A percentile compares a stretch with the other conserved stretches of the same genome.
Conservation (phyloP, 1,140 invertebrate genomes). For the Sinella curviseta region DNA sequence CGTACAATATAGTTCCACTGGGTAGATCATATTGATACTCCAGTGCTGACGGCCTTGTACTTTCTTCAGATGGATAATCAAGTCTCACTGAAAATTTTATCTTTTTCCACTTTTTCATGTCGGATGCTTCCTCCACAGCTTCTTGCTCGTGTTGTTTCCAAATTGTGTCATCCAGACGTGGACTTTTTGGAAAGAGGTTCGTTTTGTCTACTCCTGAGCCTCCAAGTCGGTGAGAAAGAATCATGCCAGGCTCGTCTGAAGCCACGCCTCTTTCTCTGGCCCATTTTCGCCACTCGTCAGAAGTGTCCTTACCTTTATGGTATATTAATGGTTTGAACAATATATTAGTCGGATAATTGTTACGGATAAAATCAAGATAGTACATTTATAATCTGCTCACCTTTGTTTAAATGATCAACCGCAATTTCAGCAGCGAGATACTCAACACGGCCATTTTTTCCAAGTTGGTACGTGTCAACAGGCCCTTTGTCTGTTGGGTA, state of each 20-base stretch:
- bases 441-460: constrained; percentile 30
- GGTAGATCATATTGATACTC: constrained; percentile 36
- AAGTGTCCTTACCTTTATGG: constrained; percentile 4
- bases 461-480: constrained; percentile 34
- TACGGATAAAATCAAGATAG: background rate
- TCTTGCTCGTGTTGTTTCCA: constrained; percentile 28
- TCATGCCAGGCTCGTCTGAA: constrained; percentile 15
- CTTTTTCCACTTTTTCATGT: constrained; percentile 38
- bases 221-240: constrained; percentile 35
- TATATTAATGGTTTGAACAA: background rate
- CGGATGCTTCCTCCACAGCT: constrained; percentile 25
- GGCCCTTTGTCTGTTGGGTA: constrained; percentile 38
- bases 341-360: background rate
- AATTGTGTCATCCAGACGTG: background rate
- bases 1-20: constrained; percentile 27
- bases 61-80: constrained; percentile 24
- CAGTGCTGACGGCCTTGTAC: constrained; percentile 18
- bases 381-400: background rate
- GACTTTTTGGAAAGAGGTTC: constrained; percentile 33
- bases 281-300: constrained; percentile 27
- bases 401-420: constrained; percentile 32
- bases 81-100: constrained; percentile 24
- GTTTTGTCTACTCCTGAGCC: constrained; percentile 27
- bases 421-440: constrained; percentile 33
- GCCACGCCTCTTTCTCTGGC: constrained; percentile 26